Conservation (phyloP, 1,140 invertebrate genomes). For the Arctopsyche grandis region DNA sequence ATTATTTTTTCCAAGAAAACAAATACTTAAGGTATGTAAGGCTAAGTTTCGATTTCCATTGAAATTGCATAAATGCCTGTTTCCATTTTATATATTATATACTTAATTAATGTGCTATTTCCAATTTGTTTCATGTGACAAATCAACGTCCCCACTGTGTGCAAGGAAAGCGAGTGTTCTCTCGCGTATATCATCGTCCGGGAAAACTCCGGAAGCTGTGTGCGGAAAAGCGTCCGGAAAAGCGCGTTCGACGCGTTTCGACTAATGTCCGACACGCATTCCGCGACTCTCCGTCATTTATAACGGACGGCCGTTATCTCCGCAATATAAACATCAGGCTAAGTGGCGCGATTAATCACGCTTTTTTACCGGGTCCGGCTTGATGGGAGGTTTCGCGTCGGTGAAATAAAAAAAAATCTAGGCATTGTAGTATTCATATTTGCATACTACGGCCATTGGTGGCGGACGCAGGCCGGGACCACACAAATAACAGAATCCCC, state of each 20-base stretch:
- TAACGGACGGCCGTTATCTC: conserved; percentile 33
- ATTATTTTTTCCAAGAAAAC: too few relatives aligned
- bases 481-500: too few relatives aligned
- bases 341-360: conserved; percentile 45
- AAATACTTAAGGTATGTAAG: too few relatives aligned
- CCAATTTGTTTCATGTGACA: not conserved
- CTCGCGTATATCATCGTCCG: not conserved
- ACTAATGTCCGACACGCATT: conserved; percentile 21
- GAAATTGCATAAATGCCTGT: not conserved
- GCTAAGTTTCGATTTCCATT: too few relatives aligned
- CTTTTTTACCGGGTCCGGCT: not conserved
- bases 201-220: too few relatives aligned
- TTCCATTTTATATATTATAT: too few relatives aligned
- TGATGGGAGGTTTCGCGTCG: conserved; percentile 32
- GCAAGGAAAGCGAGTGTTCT: not conserved
- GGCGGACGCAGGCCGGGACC: too few relatives aligned
- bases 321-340: conserved; percentile 40
- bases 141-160: not conserved
- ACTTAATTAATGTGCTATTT: conserved; percentile 7
- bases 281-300: conserved; percentile 1
- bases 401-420: conserved; percentile 17
- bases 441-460: too few relatives aligned
- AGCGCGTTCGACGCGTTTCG: not conserved
- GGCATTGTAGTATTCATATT: not conserved
- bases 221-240: too few relatives aligned